These are phyloP conservation scores for Piprites chloris DNA, from an alignment of 2,113 vertebrate species.

Conservation along the genomic window DNA sequence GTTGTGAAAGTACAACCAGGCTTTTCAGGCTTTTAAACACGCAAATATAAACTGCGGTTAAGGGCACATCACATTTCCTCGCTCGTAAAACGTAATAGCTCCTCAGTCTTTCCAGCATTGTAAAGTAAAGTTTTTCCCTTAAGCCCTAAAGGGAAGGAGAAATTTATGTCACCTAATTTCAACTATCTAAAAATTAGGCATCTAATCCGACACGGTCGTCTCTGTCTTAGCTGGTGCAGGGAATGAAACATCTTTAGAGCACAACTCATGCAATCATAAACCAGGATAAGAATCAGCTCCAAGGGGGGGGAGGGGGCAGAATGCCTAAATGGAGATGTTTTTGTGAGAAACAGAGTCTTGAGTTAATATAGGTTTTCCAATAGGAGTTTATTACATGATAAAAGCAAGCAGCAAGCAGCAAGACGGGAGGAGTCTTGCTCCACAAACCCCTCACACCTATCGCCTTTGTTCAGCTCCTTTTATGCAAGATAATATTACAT, in stretches of 20 bases:
- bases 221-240: not conserved
- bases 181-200: conserved; percentile 5
- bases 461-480: no score
- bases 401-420: no score
- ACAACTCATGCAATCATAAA: not conserved
- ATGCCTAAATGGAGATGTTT: not conserved
- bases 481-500: no score
- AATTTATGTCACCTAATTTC: conserved; percentile 4
- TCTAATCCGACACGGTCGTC: not conserved
- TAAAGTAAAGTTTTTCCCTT: not conserved
- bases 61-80: not conserved
- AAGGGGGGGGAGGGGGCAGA: not conserved
- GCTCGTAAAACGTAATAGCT: not conserved
- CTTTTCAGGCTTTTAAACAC: conserved; percentile 26
- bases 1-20: not conserved
- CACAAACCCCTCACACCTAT: no score
- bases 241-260: not conserved
- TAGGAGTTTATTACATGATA: no score
- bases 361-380: no score
- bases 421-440: no score
- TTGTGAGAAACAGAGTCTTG: no score
- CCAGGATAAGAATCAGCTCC: not conserved
- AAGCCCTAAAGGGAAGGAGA: not conserved
- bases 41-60: conserved; percentile 19
- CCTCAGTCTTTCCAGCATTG: not conserved